Evolutionary conservation across 2,797 vertebrate genomes (phyloP).

Genomic region (Galago senegalensis): DNA sequence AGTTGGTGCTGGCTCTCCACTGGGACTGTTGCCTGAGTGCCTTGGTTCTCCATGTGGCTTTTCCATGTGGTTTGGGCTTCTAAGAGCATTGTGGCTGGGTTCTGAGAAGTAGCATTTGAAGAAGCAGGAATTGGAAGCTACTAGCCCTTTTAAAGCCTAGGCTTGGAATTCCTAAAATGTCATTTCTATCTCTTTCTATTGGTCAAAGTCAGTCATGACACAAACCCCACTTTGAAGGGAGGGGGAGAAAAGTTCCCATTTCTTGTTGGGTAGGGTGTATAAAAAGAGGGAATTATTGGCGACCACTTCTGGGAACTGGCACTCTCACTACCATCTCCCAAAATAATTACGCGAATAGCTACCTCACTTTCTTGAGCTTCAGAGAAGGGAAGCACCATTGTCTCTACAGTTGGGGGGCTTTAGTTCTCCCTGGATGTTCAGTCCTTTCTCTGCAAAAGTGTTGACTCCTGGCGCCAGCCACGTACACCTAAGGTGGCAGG

Average conservation of each 20-base stretch:
- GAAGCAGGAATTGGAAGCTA: background rate
- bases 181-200: background rate
- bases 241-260: background rate
- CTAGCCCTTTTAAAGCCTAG: background rate
- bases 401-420: background rate
- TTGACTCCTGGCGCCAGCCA: background rate
- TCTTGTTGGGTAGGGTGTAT: background rate
- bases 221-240: background rate
- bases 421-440: background rate
- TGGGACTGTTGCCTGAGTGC: background rate
- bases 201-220: background rate
- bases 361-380: too few relatives aligned
- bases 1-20: too few relatives aligned
- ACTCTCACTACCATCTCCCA: accelerated
- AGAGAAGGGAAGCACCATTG: background rate
- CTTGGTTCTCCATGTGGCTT: background rate
- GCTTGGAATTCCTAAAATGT: background rate
- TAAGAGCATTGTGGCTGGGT: too few relatives aligned
- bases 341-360: too few relatives aligned
- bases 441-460: background rate
- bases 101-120: background rate
- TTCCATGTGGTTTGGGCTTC: background rate
- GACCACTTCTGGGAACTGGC: background rate
- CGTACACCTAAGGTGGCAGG: too few relatives aligned
- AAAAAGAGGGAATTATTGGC: background rate